Base-by-base conservation (phyloP, 2,888 invertebrate species). In the Cantharis rustica region DNA sequence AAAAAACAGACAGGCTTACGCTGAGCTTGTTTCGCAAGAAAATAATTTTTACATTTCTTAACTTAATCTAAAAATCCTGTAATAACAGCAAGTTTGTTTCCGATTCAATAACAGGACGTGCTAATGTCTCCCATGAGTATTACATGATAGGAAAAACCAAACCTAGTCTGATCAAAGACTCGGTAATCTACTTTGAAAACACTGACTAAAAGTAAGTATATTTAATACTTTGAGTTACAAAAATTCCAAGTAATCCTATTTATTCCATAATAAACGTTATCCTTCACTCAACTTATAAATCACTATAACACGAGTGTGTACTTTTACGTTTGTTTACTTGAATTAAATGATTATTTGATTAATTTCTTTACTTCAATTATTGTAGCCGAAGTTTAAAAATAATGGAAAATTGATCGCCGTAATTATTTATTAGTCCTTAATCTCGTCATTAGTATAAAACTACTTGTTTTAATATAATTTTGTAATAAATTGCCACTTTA, bases 121-220 rank as follows among this genome's bases (percentile, higher is more conserved):
- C 82, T 84, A 84, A 83, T 84, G 83, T 83, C 81, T 82, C 84
- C 84, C 82, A 79, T 75, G 84, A 80, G 84, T 82, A 83, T 84
- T 84, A 82, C 80, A 78, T 76, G 79, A 79, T 79, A 79, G 77
- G 75, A 68, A 79, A 74, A 79, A 75, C 70, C 79, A 71, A 73
- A 75, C 80, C 74, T 76, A 79, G 78, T 79, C 76, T 80, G 81
- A 80, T 81, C 82, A 82, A 81, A 80, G 82, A 81, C 81, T 84
- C 83, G 83, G 83, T 82, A 81, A 81, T 81, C 82, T 81, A 74
- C 76, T 77, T 73, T 79, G 68, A 73, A 75, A 74, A 73, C 72
- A 75, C 66, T 78, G 76, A 76, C 78, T 75, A 73, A 72, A 75
- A 75, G 75, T 75, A 78, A 78, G 64, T 17, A 66, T 66, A 66